Evolutionary conservation across 2,797 vertebrate genomes (phyloP).

Genomic region (Tenualosa thibaudeaui): DNA sequence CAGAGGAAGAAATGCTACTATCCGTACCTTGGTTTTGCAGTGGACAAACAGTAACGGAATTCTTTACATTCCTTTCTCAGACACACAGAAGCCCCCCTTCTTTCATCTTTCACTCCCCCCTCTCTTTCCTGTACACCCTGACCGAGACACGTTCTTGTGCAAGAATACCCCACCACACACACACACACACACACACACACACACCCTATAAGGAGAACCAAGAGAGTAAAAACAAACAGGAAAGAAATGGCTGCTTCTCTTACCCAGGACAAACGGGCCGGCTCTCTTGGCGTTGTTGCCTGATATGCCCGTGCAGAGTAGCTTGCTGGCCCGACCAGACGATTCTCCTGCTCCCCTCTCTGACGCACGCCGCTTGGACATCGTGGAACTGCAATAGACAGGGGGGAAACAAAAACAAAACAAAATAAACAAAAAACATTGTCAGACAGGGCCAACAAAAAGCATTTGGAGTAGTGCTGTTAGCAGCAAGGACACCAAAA

Average conservation of each 20-base stretch:
- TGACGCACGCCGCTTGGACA: conserved; percentile 93
- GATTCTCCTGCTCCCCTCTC: conserved; percentile 96
- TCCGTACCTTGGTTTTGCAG: neutral
- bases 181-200: neutral
- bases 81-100: conserved; percentile 31
- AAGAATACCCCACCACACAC: neutral
- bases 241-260: conserved; percentile 47
- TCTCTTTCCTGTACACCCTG: neutral
- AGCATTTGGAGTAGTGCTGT: neutral
- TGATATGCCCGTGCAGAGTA: conserved; percentile 90
- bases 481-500: neutral
- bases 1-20: neutral
- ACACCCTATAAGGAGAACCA: conserved; percentile 3
- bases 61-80: conserved; percentile 71
- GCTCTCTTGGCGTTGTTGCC: conserved; percentile 96
- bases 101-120: neutral
- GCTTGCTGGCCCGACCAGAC: conserved; percentile 86
- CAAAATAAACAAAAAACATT: conserved; percentile 58
- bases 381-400: conserved; percentile 76
- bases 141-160: conserved; percentile 26
- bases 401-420: conserved; percentile 46
- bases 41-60: conserved; percentile 43
- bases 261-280: conserved; percentile 96
- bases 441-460: conserved; percentile 45
- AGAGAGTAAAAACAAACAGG: neutral